Percentiles rank a stretch among this genome's conserved stretches.
Evolutionary conservation across 2,797 vertebrate species (phyloP).

Genomic region (Sternotherus odoratus): DNA sequence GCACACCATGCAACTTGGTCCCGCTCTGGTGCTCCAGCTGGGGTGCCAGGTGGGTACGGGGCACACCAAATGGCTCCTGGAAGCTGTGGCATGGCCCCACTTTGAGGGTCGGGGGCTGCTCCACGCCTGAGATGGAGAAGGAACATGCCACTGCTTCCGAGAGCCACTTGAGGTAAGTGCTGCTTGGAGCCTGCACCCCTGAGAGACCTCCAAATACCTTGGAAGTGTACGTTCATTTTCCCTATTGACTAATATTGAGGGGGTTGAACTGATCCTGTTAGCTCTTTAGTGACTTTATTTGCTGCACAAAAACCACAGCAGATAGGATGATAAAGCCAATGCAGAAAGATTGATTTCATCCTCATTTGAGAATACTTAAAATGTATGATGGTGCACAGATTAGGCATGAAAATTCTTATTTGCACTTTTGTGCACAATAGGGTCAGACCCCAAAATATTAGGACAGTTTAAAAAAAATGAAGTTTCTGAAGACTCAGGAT

Average conservation of each 20-base stretch:
- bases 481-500: conserved; percentile 4
- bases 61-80: no score
- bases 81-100: no score
- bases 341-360: neutral
- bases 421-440: neutral
- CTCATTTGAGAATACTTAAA: neutral
- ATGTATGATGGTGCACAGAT: neutral
- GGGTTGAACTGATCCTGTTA: neutral
- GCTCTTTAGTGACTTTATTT: neutral
- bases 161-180: no score
- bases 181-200: no score
- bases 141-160: no score
- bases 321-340: neutral
- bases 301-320: neutral
- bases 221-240: neutral
- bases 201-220: neutral
- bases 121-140: no score
- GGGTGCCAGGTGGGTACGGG: no score
- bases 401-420: neutral
- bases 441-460: neutral
- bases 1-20: no score
- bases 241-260: neutral
- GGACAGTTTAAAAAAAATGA: conserved; percentile 42
- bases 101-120: no score
- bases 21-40: no score